Percentiles rank a stretch among this genome's conserved stretches.
These are phyloP conservation scores for Melangyna quadrimaculata DNA, from an alignment of 2,888 invertebrate genomes.

Conservation along the genomic window DNA sequence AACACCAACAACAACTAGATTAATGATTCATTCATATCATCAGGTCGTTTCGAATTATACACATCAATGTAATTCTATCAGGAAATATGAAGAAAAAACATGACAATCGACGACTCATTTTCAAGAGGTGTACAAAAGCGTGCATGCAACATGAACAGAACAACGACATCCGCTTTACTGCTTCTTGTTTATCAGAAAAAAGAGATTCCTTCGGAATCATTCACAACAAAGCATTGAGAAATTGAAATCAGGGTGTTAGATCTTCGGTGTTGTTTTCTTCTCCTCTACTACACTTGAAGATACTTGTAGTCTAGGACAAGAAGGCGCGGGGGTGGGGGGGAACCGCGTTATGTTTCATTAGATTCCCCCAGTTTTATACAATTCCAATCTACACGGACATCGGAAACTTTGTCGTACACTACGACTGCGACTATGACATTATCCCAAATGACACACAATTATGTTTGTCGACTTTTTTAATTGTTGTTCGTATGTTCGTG, in stretches of 20 bases:
- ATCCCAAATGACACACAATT: slow-evolving; percentile 16
- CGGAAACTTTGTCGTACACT: background rate
- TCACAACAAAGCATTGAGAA: background rate
- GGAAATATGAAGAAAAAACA: background rate
- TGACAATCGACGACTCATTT: slow-evolving; percentile 9
- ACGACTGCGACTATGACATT: background rate
- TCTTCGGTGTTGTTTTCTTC: slow-evolving; percentile 31
- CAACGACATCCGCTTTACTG: slow-evolving; percentile 13
- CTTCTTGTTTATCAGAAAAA: background rate
- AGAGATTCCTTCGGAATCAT: background rate
- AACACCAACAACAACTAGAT: background rate
- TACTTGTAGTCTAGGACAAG: background rate
- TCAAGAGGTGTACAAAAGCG: background rate
- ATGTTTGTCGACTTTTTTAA: slow-evolving; percentile 11
- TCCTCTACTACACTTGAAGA: background rate
- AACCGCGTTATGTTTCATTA: slow-evolving; percentile 40
- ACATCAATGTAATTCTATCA: background rate
- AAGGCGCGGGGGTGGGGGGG: too few relatives aligned
- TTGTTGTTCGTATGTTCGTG: slow-evolving; percentile 20
- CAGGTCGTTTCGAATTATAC: background rate
- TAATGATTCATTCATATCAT: background rate
- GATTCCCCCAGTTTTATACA: background rate
- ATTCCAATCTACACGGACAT: slow-evolving; percentile 43
- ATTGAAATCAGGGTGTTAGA: slow-evolving; percentile 17
- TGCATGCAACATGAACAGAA: slow-evolving; percentile 15